These are phyloP conservation scores for Noctua comes DNA, from an alignment of 2,888 invertebrate species.

Conservation along the genomic window DNA sequence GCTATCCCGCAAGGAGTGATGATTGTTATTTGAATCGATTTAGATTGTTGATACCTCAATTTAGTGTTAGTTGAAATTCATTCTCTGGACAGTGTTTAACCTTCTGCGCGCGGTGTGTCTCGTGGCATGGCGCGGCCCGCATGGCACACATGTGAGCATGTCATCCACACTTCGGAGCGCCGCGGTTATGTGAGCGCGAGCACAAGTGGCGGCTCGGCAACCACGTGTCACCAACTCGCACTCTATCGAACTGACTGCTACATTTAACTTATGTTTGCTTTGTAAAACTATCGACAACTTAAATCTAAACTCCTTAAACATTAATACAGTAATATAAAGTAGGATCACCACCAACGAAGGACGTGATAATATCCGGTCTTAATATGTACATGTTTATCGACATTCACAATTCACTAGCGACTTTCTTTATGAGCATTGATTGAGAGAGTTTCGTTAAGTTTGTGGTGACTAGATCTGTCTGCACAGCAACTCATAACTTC, in stretches of 20 bases:
- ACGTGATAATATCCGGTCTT: neutral
- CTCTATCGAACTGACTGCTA: conserved; percentile 5
- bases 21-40: too few relatives aligned
- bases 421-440: neutral
- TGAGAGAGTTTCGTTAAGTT: neutral
- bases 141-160: conserved; percentile 8
- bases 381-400: neutral
- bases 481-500: neutral
- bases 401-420: neutral
- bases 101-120: neutral
- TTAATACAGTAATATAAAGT: neutral
- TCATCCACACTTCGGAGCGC: neutral
- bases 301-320: neutral
- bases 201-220: conserved; percentile 7
- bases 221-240: conserved; percentile 5
- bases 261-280: neutral
- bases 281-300: neutral
- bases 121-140: conserved; percentile 15
- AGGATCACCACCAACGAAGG: neutral
- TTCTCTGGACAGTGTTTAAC: neutral
- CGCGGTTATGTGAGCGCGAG: neutral
- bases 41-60: too few relatives aligned
- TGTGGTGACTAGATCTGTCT: neutral
- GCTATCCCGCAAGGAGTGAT: too few relatives aligned
- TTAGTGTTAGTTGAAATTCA: too few relatives aligned